A percentile compares a stretch with the other conserved stretches of the same genome.
These are phyloP conservation scores for Heliconius aoede DNA, from an alignment of 2,888 invertebrate species.

Conservation along the genomic window DNA sequence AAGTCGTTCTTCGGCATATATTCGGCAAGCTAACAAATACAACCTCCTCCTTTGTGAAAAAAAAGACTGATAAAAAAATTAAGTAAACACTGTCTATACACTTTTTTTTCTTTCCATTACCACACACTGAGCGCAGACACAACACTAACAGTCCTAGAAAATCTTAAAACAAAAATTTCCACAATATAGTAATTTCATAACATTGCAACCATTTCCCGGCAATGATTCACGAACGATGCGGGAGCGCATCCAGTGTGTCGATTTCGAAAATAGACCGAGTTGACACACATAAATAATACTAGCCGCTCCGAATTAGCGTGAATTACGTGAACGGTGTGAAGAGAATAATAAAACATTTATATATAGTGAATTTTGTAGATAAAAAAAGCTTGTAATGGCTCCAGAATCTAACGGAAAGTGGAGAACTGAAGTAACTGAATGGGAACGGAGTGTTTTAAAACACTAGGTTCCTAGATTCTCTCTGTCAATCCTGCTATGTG, in stretches of 20 bases:
- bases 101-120: too few species aligned
- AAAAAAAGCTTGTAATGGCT: neutral
- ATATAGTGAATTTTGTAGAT: neutral
- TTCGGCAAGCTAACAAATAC: too few species aligned
- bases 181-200: conserved; percentile 42
- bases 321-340: conserved; percentile 45
- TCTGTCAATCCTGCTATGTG: too few species aligned
- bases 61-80: too few species aligned
- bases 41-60: too few species aligned
- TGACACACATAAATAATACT: conserved; percentile 81
- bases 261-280: conserved; percentile 75
- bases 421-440: too few species aligned
- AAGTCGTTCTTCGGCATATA: too few species aligned
- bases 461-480: too few species aligned
- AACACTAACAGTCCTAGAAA: too few species aligned
- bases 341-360: neutral
- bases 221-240: conserved; percentile 64
- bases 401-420: too few species aligned
- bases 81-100: neutral
- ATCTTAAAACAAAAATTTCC: conserved; percentile 5
- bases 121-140: too few species aligned
- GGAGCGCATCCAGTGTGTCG: conserved; percentile 60
- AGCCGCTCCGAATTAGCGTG: conserved; percentile 55
- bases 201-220: conserved; percentile 68
- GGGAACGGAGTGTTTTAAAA: too few species aligned